Evolutionary conservation across 2,113 vertebrate species (phyloP).

Genomic region (Mobula hypostoma): DNA sequence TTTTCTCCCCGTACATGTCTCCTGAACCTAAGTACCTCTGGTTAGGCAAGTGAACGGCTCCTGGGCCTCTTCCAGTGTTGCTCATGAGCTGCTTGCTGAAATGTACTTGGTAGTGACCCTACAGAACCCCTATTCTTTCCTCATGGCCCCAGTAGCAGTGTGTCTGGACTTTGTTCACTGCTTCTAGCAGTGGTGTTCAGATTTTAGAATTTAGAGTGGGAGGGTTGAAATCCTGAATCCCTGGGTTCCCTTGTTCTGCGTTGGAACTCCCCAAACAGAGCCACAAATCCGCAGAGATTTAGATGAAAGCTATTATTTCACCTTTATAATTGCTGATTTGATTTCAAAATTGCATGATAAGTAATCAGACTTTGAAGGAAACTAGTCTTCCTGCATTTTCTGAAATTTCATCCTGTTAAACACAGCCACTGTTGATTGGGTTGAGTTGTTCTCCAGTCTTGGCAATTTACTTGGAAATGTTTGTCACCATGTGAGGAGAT

Average conservation of each 20-base stretch:
- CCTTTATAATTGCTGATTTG: background rate
- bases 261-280: background rate
- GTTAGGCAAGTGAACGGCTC: background rate
- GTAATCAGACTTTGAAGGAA: background rate
- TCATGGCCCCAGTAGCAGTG: background rate
- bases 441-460: no score
- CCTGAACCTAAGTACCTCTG: background rate
- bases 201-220: background rate
- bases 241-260: background rate
- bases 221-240: background rate
- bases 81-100: slow-evolving; percentile 1
- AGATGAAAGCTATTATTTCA: background rate
- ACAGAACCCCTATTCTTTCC: background rate
- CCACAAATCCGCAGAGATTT: background rate
- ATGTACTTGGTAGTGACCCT: background rate
- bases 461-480: no score
- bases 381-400: background rate
- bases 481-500: no score
- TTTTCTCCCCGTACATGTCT: slow-evolving; percentile 4
- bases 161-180: background rate
- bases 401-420: background rate
- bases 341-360: background rate
- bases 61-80: background rate
- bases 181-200: background rate
- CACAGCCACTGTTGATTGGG: no score